Percentiles rank a stretch among this genome's conserved stretches.
These are phyloP conservation scores for Dryobates pubescens DNA, from an alignment of 2,797 vertebrate genomes.

Conservation along the genomic window DNA sequence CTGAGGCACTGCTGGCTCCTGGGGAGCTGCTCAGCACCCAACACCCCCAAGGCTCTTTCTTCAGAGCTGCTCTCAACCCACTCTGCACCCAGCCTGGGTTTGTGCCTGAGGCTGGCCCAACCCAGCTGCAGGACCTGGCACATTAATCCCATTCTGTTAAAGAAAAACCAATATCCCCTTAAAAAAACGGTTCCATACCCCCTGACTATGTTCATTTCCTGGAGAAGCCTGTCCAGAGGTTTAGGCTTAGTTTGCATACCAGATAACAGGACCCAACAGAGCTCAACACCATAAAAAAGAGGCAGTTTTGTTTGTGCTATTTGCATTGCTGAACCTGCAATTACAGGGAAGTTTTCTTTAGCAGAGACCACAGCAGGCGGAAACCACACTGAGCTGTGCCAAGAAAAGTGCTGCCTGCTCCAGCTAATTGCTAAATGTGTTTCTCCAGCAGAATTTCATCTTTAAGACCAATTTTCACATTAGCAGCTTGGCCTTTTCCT, in stretches of 20 bases:
- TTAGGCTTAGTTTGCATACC: background rate
- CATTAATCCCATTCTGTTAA: background rate
- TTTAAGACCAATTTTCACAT: constrained; percentile 58
- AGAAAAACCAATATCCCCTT: background rate
- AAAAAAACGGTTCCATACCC: background rate
- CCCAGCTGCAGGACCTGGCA: too few species aligned
- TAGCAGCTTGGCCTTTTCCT: background rate
- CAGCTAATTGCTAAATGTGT: constrained; percentile 25
- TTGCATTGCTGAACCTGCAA: constrained; percentile 40
- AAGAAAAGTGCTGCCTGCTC: constrained; percentile 36
- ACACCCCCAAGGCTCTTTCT: too few species aligned
- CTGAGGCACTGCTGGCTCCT: too few species aligned
- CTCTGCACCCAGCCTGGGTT: too few species aligned
- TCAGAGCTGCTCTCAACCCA: too few species aligned
- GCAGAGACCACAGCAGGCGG: constrained; percentile 38
- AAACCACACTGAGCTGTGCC: constrained; percentile 35
- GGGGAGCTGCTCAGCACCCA: too few species aligned
- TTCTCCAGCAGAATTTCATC: constrained; percentile 32
- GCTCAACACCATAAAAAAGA: background rate
- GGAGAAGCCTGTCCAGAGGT: background rate
- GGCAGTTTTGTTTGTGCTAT: constrained; percentile 21
- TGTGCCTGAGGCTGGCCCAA: too few species aligned
- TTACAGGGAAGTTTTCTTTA: constrained; percentile 59
- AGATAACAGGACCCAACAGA: constrained; percentile 1
- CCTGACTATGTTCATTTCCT: background rate